These are phyloP conservation scores for Phasianus colchicus DNA, from an alignment of 2,113 vertebrate genomes.

Conservation along the genomic window DNA sequence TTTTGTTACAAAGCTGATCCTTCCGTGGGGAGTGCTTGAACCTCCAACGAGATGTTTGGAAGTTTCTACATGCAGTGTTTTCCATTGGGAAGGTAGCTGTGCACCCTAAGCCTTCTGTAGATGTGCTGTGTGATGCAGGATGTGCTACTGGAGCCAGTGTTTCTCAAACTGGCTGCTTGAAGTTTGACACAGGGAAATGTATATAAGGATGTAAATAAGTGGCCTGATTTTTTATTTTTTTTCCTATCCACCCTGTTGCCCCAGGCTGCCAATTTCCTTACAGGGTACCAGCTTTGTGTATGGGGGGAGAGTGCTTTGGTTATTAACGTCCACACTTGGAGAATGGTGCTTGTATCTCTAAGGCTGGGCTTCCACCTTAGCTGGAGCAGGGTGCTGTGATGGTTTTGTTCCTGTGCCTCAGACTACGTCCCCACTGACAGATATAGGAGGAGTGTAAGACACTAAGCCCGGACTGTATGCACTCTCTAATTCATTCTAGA, in stretches of 20 bases:
- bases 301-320: background rate
- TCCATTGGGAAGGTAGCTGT: background rate
- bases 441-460: background rate
- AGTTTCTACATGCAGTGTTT: background rate
- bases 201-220: background rate
- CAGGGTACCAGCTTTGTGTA: background rate
- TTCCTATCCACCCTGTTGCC: accelerated
- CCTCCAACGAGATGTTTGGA: background rate
- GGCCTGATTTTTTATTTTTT: background rate
- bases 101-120: background rate
- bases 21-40: accelerated
- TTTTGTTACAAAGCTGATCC: background rate
- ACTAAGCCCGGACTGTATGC: background rate
- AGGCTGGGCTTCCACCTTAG: background rate
- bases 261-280: background rate
- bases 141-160: background rate
- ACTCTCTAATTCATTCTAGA: background rate
- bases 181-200: background rate
- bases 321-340: background rate
- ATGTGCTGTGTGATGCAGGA: background rate
- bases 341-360: background rate
- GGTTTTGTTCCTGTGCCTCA: background rate
- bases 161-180: background rate
- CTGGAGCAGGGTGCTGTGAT: background rate
- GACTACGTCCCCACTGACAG: background rate